Evolutionary conservation across 2,888 invertebrate species (phyloP).

Genomic region (Pogonocherus hispidulus): DNA sequence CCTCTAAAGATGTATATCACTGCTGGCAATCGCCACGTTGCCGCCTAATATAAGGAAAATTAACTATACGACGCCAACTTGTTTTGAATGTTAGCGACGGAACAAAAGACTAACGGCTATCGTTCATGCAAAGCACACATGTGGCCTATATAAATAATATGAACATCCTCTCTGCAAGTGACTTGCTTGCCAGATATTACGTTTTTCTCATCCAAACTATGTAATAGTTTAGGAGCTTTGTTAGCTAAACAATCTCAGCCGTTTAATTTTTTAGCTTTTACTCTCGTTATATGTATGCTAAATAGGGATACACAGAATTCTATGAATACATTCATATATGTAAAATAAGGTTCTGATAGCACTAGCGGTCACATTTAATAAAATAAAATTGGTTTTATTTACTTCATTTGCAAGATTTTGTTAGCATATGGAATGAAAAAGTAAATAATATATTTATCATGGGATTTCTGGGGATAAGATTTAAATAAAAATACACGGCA

Average conservation of each 20-base stretch:
- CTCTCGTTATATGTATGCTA: background rate
- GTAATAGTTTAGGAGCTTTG: background rate
- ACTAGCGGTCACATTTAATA: too few species aligned
- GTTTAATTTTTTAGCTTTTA: background rate
- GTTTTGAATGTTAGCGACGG: background rate
- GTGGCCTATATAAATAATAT: background rate
- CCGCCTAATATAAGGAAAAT: background rate
- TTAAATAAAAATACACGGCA: too few species aligned
- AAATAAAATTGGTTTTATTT: too few species aligned
- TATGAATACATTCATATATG: background rate
- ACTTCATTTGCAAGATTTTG: too few species aligned
- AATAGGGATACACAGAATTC: background rate
- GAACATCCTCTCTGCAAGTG: background rate
- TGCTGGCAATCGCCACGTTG: background rate
- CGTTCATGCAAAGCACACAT: background rate
- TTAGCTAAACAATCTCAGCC: background rate
- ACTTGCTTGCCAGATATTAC: background rate
- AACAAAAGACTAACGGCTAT: background rate
- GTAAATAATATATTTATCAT: too few species aligned
- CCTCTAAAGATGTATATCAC: background rate
- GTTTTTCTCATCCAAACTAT: background rate
- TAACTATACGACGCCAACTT: background rate
- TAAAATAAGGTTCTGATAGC: too few species aligned
- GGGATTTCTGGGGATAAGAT: too few species aligned
- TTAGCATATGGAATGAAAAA: too few species aligned